phyloP scores from a whole-genome alignment of 2,888 invertebrate genomes.

The Trachelus tabidus region DNA sequence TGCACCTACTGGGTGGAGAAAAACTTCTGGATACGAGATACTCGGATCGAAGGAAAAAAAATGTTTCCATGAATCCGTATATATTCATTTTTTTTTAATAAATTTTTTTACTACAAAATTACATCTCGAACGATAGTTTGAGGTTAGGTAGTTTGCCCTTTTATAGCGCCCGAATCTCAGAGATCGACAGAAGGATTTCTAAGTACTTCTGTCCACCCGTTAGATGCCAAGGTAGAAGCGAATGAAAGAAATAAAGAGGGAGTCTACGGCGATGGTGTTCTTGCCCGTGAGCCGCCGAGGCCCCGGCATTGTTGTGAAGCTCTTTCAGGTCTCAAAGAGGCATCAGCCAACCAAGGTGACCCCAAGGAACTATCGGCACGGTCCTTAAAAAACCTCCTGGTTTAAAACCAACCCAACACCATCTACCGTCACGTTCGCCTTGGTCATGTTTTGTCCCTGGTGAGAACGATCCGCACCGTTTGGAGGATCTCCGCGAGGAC shows the following conservation, averaged over 20 bases:
- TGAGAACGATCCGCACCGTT: not conserved
- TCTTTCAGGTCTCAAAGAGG: constrained; percentile 30
- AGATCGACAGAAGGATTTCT: not conserved
- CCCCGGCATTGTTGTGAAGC: constrained; percentile 29
- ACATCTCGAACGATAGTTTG: not conserved
- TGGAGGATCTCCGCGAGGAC: not conserved
- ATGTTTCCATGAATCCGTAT: not conserved
- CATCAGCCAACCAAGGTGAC: constrained; percentile 30
- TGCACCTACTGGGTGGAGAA: constrained; percentile 14
- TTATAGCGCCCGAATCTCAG: not conserved
- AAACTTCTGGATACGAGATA: not conserved
- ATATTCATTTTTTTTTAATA: not conserved
- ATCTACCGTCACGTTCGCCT: constrained; percentile 26
- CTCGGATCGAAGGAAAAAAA: not conserved
- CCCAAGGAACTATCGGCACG: constrained; percentile 22
- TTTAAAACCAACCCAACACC: constrained; percentile 31
- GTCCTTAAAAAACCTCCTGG: constrained; percentile 23
- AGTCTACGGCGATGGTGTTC: constrained; percentile 17
- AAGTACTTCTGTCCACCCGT: not conserved
- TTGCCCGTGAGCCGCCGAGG: constrained; percentile 15
- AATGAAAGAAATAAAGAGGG: constrained; percentile 13
- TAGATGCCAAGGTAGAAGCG: constrained; percentile 4
- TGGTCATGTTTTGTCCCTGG: constrained; percentile 28
- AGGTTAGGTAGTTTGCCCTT: not conserved
- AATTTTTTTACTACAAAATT: not conserved